A percentile compares a stretch with the other conserved stretches of the same genome.
phyloP scores from a whole-genome alignment of 2,888 invertebrate genomes.

The Therioaphis trifolii region DNA sequence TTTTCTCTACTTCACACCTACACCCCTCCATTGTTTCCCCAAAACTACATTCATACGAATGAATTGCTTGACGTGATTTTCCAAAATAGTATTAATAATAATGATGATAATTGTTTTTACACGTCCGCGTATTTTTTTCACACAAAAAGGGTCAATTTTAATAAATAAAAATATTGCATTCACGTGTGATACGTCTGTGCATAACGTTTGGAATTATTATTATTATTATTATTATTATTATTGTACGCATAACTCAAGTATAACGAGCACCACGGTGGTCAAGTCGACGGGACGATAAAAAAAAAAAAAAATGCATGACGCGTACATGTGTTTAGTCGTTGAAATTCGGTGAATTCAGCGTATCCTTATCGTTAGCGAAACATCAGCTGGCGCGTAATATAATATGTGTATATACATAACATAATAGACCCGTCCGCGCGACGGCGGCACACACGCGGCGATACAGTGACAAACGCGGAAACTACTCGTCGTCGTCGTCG shows the following conservation, averaged over 20 bases:
- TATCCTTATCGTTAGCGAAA: too few relatives aligned
- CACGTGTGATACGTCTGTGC: too few relatives aligned
- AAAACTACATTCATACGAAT: constrained; percentile 13
- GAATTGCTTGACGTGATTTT: constrained; percentile 63
- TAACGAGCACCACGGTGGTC: too few relatives aligned
- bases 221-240: too few relatives aligned
- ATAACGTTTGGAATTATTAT: background rate
- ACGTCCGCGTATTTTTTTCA: background rate
- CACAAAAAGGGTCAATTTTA: background rate
- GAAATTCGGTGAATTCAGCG: too few relatives aligned
- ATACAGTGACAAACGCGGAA: too few relatives aligned
- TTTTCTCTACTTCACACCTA: constrained; percentile 59
- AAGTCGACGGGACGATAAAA: too few relatives aligned
- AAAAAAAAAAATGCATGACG: too few relatives aligned
- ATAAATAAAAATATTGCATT: background rate
- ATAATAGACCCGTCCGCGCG: too few relatives aligned
- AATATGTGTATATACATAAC: background rate
- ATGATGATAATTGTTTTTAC: constrained; percentile 58
- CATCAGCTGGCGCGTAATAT: background rate
- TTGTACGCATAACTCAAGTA: too few relatives aligned
- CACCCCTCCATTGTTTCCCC: constrained; percentile 36
- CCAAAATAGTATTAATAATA: constrained; percentile 65
- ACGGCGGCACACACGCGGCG: too few relatives aligned
- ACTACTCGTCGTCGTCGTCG: background rate
- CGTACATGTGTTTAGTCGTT: too few relatives aligned